These are phyloP conservation scores for Catocala fraxini DNA, from an alignment of 2,888 invertebrate genomes.

Conservation along the genomic window DNA sequence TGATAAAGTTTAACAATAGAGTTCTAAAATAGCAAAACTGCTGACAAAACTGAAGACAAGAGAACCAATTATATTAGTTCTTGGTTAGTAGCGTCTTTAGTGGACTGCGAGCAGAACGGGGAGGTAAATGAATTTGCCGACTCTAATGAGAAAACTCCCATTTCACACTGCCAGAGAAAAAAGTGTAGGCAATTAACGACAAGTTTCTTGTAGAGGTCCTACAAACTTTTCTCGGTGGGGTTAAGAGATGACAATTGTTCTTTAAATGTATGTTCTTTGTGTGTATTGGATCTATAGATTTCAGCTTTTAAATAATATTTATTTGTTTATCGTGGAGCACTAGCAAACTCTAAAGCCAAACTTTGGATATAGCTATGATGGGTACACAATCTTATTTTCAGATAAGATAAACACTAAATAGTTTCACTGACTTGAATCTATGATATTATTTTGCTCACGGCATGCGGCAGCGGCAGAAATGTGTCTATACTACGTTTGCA, in stretches of 20 bases:
- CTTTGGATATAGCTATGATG: too few relatives aligned
- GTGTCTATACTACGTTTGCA: too few relatives aligned
- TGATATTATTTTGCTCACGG: too few relatives aligned
- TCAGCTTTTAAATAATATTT: too few relatives aligned
- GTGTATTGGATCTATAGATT: neutral
- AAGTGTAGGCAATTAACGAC: conserved; percentile 64
- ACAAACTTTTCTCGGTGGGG: conserved; percentile 27
- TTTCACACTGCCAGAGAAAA: conserved; percentile 62
- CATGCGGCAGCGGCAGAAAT: too few relatives aligned
- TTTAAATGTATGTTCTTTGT: conserved; percentile 4
- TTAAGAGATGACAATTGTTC: conserved; percentile 8
- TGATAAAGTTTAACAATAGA: neutral
- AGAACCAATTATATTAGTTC: conserved; percentile 59
- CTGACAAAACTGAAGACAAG: conserved; percentile 29
- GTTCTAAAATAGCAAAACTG: too few relatives aligned
- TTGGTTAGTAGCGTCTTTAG: conserved; percentile 42
- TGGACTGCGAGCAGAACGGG: conserved; percentile 50
- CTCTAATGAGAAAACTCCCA: conserved; percentile 78
- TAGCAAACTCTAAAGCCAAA: too few relatives aligned
- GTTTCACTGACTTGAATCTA: too few relatives aligned
- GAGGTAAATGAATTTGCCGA: conserved; percentile 75
- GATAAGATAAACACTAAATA: too few relatives aligned
- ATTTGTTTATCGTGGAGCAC: too few relatives aligned
- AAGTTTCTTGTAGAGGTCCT: conserved; percentile 45
- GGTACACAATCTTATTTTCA: too few relatives aligned